Evolutionary conservation across 2,888 invertebrate genomes (phyloP).

Genomic region (Ormyrus thymus): DNA sequence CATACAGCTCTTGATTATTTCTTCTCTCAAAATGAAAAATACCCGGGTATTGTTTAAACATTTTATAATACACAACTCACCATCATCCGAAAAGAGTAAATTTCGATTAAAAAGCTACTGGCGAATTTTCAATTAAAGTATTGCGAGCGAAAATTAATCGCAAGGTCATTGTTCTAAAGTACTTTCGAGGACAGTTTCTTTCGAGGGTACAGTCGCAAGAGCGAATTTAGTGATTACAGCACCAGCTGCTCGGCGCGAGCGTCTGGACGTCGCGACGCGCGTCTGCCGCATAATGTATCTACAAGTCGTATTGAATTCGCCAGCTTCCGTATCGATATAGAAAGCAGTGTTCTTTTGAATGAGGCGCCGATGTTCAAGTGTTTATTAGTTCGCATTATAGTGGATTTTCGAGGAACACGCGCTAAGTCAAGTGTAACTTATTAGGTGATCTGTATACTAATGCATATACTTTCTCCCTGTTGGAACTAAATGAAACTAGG

Average conservation of each 20-base stretch:
- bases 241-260: not conserved
- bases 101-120: too few species aligned
- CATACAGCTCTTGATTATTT: too few species aligned
- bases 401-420: not conserved
- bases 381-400: too few species aligned
- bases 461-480: not conserved
- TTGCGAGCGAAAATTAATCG: not conserved
- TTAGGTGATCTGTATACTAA: not conserved
- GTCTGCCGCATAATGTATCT: not conserved
- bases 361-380: too few species aligned
- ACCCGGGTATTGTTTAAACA: too few species aligned
- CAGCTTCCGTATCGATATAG: too few species aligned
- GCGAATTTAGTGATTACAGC: conserved; percentile 19
- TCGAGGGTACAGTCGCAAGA: not conserved
- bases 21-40: too few species aligned
- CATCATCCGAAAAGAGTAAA: too few species aligned
- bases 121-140: not conserved
- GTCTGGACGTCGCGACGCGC: conserved; percentile 25
- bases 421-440: conserved; percentile 9
- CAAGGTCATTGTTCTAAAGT: conserved; percentile 1
- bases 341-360: too few species aligned
- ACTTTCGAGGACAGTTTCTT: conserved; percentile 19
- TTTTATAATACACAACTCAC: too few species aligned
- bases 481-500: not conserved
- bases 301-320: not conserved